A percentile compares a stretch with the other conserved stretches of the same genome.
Conservation (phyloP, 2,888 invertebrate genomes). For the Parnassius smintheus region DNA sequence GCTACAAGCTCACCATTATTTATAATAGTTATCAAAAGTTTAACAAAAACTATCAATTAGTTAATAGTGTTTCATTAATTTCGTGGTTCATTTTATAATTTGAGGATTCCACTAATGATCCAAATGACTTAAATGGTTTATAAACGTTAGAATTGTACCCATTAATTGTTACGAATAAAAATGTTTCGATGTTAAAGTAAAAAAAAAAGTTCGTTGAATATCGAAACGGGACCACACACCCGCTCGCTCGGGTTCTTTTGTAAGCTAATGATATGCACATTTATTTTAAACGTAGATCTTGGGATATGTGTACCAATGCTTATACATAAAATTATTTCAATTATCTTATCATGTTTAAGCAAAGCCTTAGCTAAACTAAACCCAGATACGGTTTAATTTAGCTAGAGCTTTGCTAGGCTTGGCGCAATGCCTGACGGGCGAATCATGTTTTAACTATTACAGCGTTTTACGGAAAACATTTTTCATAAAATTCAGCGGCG, state of each 20-base stretch:
- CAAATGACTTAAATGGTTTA: conserved; percentile 64
- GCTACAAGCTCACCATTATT: too few species aligned
- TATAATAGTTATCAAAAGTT: not conserved
- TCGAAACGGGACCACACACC: conserved; percentile 71
- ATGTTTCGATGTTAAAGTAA: conserved; percentile 35
- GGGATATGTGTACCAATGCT: conserved; percentile 16
- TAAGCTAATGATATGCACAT: conserved; percentile 78
- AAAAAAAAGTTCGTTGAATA: conserved; percentile 54
- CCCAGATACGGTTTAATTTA: conserved; percentile 2
- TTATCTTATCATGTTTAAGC: conserved; percentile 9
- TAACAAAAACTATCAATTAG: not conserved
- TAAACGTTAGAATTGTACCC: conserved; percentile 56
- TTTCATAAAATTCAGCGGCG: conserved; percentile 37
- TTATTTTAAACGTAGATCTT: conserved; percentile 36
- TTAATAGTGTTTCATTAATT: conserved; percentile 66
- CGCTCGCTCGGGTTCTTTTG: conserved; percentile 53
- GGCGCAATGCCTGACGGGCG: conserved; percentile 37
- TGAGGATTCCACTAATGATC: conserved; percentile 61
- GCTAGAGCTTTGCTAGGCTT: conserved; percentile 25
- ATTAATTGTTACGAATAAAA: conserved; percentile 66
- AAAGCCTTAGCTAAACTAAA: conserved; percentile 33
- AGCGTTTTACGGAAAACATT: conserved; percentile 35
- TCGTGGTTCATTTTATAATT: conserved; percentile 59
- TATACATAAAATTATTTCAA: conserved; percentile 29
- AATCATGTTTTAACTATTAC: conserved; percentile 38